A percentile compares a stretch with the other conserved stretches of the same genome.
These are phyloP conservation scores for Falco rusticolus DNA, from an alignment of 2,797 vertebrate genomes.

Conservation along the genomic window DNA sequence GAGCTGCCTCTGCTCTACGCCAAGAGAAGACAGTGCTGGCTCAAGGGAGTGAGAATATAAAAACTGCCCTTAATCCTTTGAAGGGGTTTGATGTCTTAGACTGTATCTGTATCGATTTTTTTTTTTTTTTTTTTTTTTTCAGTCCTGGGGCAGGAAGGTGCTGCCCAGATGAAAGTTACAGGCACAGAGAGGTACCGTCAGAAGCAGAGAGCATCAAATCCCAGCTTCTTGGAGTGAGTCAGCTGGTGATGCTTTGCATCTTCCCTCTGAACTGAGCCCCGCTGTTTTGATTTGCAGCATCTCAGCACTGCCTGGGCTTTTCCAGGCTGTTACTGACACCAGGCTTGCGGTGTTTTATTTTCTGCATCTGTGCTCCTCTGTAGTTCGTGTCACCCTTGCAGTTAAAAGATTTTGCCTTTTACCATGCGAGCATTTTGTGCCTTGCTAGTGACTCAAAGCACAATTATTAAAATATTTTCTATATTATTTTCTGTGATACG, in stretches of 20 bases:
- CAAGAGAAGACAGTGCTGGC: accelerated
- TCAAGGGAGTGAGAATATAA: neutral
- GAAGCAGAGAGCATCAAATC: accelerated
- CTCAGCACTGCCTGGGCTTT: neutral
- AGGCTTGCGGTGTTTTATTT: neutral
- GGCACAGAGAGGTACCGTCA: accelerated
- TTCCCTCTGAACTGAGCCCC: neutral
- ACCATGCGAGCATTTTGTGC: accelerated
- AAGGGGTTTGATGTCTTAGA: neutral
- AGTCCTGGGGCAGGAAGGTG: neutral
- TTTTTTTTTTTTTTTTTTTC: too few relatives aligned
- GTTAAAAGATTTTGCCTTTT: neutral
- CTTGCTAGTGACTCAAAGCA: neutral
- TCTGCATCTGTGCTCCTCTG: neutral
- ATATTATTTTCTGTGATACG: neutral
- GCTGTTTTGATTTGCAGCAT: neutral
- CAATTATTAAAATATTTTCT: neutral
- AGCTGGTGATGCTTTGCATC: neutral
- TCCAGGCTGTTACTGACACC: accelerated
- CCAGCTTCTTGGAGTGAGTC: accelerated
- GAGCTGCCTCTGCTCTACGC: neutral
- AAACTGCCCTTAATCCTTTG: neutral
- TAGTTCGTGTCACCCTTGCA: neutral
- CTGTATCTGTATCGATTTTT: neutral
- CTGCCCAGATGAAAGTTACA: neutral